A percentile compares a stretch with the other conserved stretches of the same genome.
Conservation (phyloP, 2,113 vertebrate species). For the Onychostoma macrolepis region DNA sequence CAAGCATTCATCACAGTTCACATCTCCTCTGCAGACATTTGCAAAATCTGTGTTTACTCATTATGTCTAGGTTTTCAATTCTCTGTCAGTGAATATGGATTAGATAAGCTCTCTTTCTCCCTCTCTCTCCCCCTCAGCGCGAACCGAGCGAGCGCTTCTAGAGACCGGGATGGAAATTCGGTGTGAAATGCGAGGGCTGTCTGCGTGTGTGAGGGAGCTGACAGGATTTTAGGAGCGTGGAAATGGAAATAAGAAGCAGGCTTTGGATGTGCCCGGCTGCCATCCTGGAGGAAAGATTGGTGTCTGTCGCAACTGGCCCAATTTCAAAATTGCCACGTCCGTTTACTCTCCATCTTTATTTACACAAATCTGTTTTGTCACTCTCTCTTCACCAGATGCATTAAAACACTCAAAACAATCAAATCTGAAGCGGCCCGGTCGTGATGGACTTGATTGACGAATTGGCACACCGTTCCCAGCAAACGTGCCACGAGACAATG, state of each 20-base stretch:
- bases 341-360: constrained; percentile 64
- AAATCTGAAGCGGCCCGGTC: not conserved
- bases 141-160: constrained; percentile 34
- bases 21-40: constrained; percentile 40
- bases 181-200: constrained; percentile 72
- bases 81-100: constrained; percentile 47
- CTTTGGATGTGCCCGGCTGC: constrained; percentile 64
- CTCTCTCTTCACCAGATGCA: constrained; percentile 30
- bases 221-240: constrained; percentile 73
- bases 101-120: constrained; percentile 41
- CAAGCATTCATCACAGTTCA: constrained; percentile 32
- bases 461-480: constrained; percentile 1
- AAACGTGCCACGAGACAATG: not conserved
- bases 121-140: constrained; percentile 40
- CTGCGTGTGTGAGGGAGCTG: constrained; percentile 65
- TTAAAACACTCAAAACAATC: constrained; percentile 48
- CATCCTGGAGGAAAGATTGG: constrained; percentile 66
- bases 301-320: constrained; percentile 62
- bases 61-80: constrained; percentile 50
- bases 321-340: constrained; percentile 67
- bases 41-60: constrained; percentile 45
- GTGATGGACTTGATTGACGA: constrained; percentile 11
- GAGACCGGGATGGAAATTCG: constrained; percentile 63
- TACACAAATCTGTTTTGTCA: constrained; percentile 57
- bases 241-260: constrained; percentile 69